Evolutionary conservation across 2,113 vertebrate species (phyloP), one percentile per base, ranked within the genome.

Genomic region (Cyanocitta stelleri): DNA sequence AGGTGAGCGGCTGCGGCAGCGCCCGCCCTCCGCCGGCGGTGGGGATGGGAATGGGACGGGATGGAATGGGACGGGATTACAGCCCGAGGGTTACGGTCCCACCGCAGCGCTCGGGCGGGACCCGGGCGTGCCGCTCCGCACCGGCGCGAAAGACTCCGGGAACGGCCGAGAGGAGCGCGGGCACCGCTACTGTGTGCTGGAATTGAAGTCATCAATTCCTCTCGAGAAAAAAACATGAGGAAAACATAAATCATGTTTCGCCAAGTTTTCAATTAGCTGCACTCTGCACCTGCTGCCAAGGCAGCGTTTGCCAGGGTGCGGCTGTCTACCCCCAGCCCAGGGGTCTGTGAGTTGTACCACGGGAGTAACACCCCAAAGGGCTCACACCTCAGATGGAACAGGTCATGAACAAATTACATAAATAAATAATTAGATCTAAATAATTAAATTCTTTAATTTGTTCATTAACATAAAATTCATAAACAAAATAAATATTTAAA

Each of bases 1-100:
- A 93, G 89, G 94, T 92, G 74, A 92, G 88, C 68, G 43, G 72
- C 83, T 20, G 92, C 73, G 49, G 75, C 77, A 30, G 73, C 46
- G 44, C 79, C 90, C 37, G 59, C 78, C 87, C 78, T 52, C 68
- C 37, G 44, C 37, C 68, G 44, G 56, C 10, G 18, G 5, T 20
- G 41, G 41, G 32, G 18, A 29, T 12, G 30, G 33, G 32, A 21
- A 21, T 5, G 62, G 46, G 30, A 16, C 7, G 41, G 56, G 37
- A 29, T 3, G 59, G 46, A 15, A 14, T 2, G 16, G 37, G 32
- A 8, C 7, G 20, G 46, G 46, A 21, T 21, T 5, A 15, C 3
- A 22, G 4, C 68, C 37, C 20, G 23, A 37, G 23, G 33, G 68
- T 44, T 23, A 7, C 37, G 44, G 61, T 52, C 29, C 52, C 86